phyloP scores from a whole-genome alignment of 2,113 vertebrate genomes.

The Gadus macrocephalus region DNA sequence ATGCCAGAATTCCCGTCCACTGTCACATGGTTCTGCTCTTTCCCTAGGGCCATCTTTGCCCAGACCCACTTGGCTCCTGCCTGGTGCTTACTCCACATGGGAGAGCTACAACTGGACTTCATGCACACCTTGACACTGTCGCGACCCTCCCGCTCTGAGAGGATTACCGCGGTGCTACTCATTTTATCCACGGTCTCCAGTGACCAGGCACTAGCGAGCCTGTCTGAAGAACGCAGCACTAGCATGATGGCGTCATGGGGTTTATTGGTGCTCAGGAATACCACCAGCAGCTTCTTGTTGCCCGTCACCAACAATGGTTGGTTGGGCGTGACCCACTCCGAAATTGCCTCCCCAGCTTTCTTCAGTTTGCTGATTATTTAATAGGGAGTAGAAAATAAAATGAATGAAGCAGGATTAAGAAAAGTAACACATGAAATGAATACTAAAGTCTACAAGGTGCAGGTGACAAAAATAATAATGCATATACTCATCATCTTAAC shows the following conservation, averaged over 20 bases:
- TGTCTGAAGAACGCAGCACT: constrained; percentile 35
- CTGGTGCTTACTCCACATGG: constrained; percentile 24
- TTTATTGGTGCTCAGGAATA: constrained; percentile 41
- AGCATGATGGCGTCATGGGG: constrained; percentile 41
- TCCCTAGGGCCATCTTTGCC: constrained; percentile 22
- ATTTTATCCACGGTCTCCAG: constrained; percentile 30
- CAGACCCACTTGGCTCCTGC: constrained; percentile 37
- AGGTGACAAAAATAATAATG: no score
- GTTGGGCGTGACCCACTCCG: background rate
- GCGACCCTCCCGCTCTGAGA: constrained; percentile 26
- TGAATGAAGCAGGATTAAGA: no score
- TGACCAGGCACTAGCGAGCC: constrained; percentile 42
- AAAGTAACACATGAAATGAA: no score
- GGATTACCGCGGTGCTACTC: constrained; percentile 22
- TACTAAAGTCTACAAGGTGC: no score
- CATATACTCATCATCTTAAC: background rate
- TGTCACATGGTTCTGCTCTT: background rate
- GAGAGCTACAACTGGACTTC: background rate
- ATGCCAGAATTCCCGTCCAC: constrained; percentile 25
- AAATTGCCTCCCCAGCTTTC: constrained; percentile 23
- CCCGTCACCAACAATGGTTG: constrained; percentile 26
- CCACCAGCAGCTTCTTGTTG: constrained; percentile 49
- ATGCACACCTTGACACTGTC: constrained; percentile 6
- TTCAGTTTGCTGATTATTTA: background rate
- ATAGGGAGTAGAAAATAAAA: background rate